phyloP scores from a whole-genome alignment of 2,113 vertebrate species.

The Micronisus gabar region DNA sequence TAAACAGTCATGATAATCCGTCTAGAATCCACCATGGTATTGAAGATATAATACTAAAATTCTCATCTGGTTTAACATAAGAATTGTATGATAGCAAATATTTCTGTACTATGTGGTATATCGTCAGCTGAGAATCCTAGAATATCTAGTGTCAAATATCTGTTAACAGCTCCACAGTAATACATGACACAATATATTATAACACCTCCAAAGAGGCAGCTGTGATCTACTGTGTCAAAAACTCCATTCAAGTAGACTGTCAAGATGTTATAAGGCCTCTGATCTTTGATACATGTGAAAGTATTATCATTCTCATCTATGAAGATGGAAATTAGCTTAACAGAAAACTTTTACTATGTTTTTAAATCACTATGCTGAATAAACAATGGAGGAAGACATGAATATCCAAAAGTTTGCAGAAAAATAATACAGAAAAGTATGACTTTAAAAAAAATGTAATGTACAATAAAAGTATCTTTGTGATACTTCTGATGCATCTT shows the following conservation, averaged over 20 bases:
- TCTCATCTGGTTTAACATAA: neutral
- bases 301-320: neutral
- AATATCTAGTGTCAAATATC: neutral
- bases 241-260: neutral
- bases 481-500: neutral
- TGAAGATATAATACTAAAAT: neutral
- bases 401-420: neutral
- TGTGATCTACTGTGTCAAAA: conserved; percentile 13
- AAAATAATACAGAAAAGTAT: neutral
- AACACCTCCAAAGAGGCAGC: neutral
- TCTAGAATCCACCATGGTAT: neutral
- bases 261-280: neutral
- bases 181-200: neutral
- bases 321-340: neutral
- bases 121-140: neutral
- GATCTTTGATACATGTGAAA: neutral
- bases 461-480: neutral
- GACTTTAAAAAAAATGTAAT: neutral
- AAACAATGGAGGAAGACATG: neutral
- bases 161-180: neutral
- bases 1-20: neutral
- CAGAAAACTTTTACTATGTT: neutral
- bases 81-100: neutral
- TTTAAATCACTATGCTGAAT: neutral
- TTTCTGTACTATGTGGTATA: neutral